Evolutionary conservation across 2,797 vertebrate species (phyloP).

Genomic region (Fringilla coelebs): DNA sequence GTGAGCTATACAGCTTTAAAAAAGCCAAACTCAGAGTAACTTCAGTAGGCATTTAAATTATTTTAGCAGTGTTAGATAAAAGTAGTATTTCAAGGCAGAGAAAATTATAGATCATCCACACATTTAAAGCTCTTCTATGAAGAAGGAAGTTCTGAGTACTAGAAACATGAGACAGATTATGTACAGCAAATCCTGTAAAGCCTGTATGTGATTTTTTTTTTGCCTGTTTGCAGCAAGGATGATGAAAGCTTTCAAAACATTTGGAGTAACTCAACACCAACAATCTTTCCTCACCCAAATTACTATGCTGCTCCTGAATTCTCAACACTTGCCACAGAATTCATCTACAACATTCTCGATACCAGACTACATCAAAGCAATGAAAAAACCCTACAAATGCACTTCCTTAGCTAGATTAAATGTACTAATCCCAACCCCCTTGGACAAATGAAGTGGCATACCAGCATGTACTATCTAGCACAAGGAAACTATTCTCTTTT

Average conservation of each 20-base stretch:
- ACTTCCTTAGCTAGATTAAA: background rate
- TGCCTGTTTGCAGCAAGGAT: background rate
- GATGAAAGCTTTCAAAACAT: slow-evolving; percentile 58
- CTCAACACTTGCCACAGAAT: slow-evolving; percentile 7
- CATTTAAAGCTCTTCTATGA: background rate
- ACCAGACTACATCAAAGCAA: background rate
- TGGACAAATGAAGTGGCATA: background rate
- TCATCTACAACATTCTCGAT: background rate
- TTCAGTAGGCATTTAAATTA: background rate
- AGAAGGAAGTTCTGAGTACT: background rate
- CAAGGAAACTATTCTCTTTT: background rate
- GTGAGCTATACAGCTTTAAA: background rate
- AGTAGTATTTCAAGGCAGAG: background rate
- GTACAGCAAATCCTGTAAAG: background rate
- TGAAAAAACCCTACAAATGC: background rate
- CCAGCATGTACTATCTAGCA: background rate
- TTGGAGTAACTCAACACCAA: slow-evolving; percentile 44
- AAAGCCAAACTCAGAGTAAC: background rate
- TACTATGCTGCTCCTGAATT: slow-evolving; percentile 10
- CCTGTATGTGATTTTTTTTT: background rate
- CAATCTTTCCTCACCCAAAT: slow-evolving; percentile 30
- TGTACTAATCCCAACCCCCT: background rate
- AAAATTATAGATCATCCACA: background rate
- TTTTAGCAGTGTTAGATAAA: background rate
- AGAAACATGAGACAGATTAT: background rate